A percentile compares a stretch with the other conserved stretches of the same genome.
Evolutionary conservation across 2,797 vertebrate genomes (phyloP).

Genomic region (Falco cherrug): DNA sequence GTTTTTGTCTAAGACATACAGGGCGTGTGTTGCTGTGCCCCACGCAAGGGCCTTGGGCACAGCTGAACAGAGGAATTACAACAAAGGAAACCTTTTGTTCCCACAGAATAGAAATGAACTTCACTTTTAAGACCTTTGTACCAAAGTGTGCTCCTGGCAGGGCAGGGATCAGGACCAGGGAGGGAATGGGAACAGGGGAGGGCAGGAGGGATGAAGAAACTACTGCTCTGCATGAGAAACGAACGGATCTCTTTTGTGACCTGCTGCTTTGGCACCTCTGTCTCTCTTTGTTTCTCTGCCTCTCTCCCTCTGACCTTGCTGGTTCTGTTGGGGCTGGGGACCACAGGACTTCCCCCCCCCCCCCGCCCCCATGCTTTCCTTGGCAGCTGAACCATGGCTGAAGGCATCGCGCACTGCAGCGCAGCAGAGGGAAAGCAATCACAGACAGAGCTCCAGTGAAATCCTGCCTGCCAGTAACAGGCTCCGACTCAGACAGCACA

Average conservation of each 20-base stretch:
- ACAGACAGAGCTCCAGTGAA: rapidly evolving
- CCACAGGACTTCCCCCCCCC: background rate
- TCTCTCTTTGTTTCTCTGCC: background rate
- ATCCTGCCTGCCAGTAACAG: background rate
- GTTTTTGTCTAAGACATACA: background rate
- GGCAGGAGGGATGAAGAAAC: background rate
- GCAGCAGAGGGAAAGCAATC: background rate
- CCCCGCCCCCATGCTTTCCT: background rate
- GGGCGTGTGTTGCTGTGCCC: background rate
- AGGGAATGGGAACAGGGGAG: background rate
- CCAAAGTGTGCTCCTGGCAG: background rate
- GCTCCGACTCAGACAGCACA: background rate
- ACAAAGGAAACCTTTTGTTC: background rate
- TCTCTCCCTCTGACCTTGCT: background rate
- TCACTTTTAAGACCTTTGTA: background rate
- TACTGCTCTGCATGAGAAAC: background rate
- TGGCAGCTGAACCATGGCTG: background rate
- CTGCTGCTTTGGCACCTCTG: background rate
- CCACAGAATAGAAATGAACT: background rate
- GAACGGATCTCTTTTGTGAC: background rate
- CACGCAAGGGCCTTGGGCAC: background rate
- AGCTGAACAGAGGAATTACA: background rate
- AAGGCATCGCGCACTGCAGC: background rate
- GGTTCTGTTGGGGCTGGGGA: background rate
- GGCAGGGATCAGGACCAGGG: background rate